A percentile compares a stretch with the other conserved stretches of the same genome.
These are phyloP conservation scores for Drosophila hamatofila DNA, from an alignment of 2,888 invertebrate genomes.

Conservation along the genomic window DNA sequence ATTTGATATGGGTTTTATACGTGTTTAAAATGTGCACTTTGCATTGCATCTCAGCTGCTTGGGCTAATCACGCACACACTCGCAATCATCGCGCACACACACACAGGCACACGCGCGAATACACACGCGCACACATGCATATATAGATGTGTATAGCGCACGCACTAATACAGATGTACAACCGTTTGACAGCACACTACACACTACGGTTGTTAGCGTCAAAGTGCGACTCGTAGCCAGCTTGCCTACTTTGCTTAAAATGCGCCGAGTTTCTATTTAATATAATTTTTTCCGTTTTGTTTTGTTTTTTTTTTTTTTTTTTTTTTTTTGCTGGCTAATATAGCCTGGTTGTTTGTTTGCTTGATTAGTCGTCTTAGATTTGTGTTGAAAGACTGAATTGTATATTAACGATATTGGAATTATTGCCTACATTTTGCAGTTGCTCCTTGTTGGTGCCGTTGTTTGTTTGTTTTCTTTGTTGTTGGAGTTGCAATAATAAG, in stretches of 20 bases:
- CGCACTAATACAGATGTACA: slow-evolving; percentile 36
- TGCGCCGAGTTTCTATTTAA: slow-evolving; percentile 68
- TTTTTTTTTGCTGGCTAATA: slow-evolving; percentile 6
- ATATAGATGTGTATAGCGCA: slow-evolving; percentile 2
- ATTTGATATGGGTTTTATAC: slow-evolving; percentile 22
- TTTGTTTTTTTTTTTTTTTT: no score
- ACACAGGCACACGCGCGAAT: slow-evolving; percentile 24
- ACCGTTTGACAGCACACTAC: slow-evolving; percentile 65
- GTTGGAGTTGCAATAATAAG: slow-evolving; percentile 34
- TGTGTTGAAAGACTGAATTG: slow-evolving; percentile 6
- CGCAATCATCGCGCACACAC: slow-evolving; percentile 21
- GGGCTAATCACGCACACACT: slow-evolving; percentile 43
- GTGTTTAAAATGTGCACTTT: slow-evolving; percentile 51
- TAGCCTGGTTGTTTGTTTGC: not conserved
- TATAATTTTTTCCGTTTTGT: slow-evolving; percentile 29
- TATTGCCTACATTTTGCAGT: slow-evolving; percentile 21
- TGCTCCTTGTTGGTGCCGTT: slow-evolving; percentile 15
- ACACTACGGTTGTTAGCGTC: slow-evolving; percentile 55
- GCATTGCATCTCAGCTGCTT: slow-evolving; percentile 75
- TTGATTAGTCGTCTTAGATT: slow-evolving; percentile 8
- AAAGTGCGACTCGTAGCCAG: slow-evolving; percentile 62
- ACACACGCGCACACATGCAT: slow-evolving; percentile 1
- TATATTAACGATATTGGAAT: not conserved
- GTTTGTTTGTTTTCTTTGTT: slow-evolving; percentile 24
- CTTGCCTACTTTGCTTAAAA: slow-evolving; percentile 54